These are phyloP conservation scores for Lepidurus arcticus DNA, from an alignment of 1,140 invertebrate genomes.

Conservation along the genomic window DNA sequence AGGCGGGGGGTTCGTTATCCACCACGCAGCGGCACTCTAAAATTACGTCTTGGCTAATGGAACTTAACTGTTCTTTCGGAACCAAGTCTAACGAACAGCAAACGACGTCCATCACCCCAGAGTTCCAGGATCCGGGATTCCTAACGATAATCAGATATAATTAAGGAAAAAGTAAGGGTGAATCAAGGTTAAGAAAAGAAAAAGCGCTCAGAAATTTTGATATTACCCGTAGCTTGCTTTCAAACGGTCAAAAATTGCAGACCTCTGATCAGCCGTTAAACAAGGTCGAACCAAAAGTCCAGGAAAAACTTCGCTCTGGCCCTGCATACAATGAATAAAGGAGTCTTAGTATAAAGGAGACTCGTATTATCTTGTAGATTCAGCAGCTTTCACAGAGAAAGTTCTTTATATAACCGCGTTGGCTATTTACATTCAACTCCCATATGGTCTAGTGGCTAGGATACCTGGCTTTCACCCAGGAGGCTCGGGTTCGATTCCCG, in stretches of 20 bases:
- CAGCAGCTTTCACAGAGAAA: too few relatives aligned
- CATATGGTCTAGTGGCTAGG: not conserved
- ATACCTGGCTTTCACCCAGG: too few relatives aligned
- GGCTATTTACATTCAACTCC: not conserved
- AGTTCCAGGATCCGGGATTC: conserved; percentile 11
- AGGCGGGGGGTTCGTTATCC: conserved; percentile 8
- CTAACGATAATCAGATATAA: not conserved
- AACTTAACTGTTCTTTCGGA: not conserved
- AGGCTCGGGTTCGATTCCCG: too few relatives aligned
- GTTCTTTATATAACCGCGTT: too few relatives aligned
- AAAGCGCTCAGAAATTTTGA: not conserved
- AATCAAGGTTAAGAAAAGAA: not conserved
- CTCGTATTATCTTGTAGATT: too few relatives aligned
- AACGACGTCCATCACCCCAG: conserved; percentile 19
- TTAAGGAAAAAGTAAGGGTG: not conserved
- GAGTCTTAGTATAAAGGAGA: too few relatives aligned
- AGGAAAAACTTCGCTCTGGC: conserved; percentile 20
- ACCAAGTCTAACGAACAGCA: conserved; percentile 30
- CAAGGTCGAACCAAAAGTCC: conserved; percentile 26
- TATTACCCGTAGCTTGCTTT: conserved; percentile 31
- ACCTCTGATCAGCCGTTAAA: conserved; percentile 23
- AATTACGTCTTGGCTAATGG: conserved; percentile 29
- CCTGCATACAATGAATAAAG: not conserved
- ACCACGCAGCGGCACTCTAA: conserved; percentile 26
- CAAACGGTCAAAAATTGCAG: not conserved